Conservation (phyloP, 2,888 invertebrate species). For the Leptura quadrifasciata region DNA sequence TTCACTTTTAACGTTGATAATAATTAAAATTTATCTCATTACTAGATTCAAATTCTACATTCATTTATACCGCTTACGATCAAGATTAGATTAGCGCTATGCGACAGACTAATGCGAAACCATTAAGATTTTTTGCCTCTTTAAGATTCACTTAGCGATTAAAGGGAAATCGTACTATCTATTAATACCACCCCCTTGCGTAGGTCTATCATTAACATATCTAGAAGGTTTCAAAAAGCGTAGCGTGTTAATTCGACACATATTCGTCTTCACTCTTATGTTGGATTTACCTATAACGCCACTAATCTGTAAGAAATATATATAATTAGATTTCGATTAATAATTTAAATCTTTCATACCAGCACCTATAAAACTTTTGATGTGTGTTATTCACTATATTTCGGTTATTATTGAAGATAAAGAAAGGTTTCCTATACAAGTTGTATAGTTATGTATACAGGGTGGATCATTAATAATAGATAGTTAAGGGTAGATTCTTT, state of each 20-base stretch:
- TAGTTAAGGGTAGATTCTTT: no score
- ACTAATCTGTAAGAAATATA: no score
- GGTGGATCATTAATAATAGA: no score
- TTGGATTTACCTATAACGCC: no score
- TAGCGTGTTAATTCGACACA: not conserved
- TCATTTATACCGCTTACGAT: not conserved
- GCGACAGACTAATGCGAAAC: not conserved
- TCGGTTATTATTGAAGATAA: no score
- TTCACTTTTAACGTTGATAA: not conserved
- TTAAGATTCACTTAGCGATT: not conserved
- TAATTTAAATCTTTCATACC: no score
- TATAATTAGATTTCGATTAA: no score
- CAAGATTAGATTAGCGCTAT: not conserved
- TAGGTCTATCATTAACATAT: not conserved
- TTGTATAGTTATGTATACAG: no score
- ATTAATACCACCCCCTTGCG: not conserved
- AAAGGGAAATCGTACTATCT: not conserved
- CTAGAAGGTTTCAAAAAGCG: conserved; percentile 9
- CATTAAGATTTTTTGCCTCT: not conserved
- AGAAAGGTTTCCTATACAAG: no score
- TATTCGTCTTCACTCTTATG: conserved; percentile 12
- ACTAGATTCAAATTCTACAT: not conserved
- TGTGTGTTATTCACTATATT: no score
- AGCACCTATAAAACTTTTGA: no score
- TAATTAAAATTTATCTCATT: not conserved